Conservation (phyloP, 2,888 invertebrate species). For the Coenonympha glycerion region DNA sequence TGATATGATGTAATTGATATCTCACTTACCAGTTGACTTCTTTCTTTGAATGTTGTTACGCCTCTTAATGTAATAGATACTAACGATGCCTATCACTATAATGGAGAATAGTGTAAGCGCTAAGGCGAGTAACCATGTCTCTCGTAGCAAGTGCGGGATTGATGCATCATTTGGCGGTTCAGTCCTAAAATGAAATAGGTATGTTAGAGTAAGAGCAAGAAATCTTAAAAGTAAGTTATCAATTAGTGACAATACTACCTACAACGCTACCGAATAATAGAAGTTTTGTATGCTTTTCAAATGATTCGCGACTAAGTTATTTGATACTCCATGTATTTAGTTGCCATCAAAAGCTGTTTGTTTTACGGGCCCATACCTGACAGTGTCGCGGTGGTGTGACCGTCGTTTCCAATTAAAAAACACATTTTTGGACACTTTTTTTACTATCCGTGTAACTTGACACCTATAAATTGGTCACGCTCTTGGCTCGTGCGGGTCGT, state of each 20-base stretch:
- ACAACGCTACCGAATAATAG: too few species aligned
- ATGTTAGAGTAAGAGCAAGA: neutral
- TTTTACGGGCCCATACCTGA: neutral
- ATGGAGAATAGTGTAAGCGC: constrained; percentile 60
- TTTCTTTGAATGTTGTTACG: constrained; percentile 63
- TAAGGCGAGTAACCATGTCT: constrained; percentile 66
- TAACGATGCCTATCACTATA: constrained; percentile 61
- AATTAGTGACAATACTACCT: too few species aligned
- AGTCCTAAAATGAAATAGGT: constrained; percentile 44
- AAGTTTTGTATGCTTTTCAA: too few species aligned
- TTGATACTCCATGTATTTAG: neutral
- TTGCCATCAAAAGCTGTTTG: too few species aligned
- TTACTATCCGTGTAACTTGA: neutral
- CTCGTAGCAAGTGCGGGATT: constrained; percentile 62
- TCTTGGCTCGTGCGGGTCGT: constrained; percentile 1
- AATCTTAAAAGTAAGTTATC: too few species aligned
- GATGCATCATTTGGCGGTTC: constrained; percentile 67
- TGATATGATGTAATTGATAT: constrained; percentile 18
- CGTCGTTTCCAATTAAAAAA: neutral
- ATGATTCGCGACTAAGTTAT: neutral
- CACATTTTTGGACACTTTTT: constrained; percentile 1
- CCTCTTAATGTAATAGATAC: constrained; percentile 63
- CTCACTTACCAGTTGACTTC: constrained; percentile 59
- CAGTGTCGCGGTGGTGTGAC: neutral
- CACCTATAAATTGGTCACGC: constrained; percentile 1